These are phyloP conservation scores for Nannoperca obscura DNA, from an alignment of 2,797 vertebrate species.

Conservation along the genomic window DNA sequence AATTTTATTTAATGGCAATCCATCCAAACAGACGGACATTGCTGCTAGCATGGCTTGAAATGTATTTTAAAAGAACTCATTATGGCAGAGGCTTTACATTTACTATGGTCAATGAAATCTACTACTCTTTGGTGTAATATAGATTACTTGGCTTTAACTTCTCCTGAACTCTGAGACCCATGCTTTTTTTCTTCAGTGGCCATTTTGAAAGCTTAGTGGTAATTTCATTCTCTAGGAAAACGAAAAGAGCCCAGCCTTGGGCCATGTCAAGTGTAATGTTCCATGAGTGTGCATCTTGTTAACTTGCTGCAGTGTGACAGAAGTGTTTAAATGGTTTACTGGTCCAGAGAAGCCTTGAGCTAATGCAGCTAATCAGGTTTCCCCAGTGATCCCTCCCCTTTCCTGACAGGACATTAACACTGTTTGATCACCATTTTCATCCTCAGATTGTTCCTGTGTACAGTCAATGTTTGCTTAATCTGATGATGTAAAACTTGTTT, in stretches of 20 bases:
- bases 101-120: not conserved
- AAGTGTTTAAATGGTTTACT: constrained; percentile 75
- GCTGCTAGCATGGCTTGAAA: not conserved
- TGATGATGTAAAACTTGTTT: not conserved
- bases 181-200: not conserved
- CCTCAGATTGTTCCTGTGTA: constrained; percentile 1
- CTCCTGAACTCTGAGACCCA: not conserved
- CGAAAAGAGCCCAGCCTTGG: not conserved
- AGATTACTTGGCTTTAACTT: not conserved
- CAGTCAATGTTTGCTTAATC: constrained; percentile 18
- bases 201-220: not conserved
- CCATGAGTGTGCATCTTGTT: constrained; percentile 51
- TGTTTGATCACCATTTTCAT: constrained; percentile 31
- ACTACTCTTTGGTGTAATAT: not conserved
- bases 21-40: not conserved
- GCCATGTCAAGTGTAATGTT: constrained; percentile 51
- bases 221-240: constrained; percentile 33
- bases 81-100: too few relatives aligned
- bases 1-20: not conserved
- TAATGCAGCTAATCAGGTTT: constrained; percentile 68
- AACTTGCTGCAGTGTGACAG: constrained; percentile 68
- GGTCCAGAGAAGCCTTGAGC: constrained; percentile 57
- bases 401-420: constrained; percentile 31
- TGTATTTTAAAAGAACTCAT: not conserved
- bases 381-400: constrained; percentile 37